phyloP scores from a whole-genome alignment of 2,797 vertebrate genomes.

The Etheostoma nigrum region DNA sequence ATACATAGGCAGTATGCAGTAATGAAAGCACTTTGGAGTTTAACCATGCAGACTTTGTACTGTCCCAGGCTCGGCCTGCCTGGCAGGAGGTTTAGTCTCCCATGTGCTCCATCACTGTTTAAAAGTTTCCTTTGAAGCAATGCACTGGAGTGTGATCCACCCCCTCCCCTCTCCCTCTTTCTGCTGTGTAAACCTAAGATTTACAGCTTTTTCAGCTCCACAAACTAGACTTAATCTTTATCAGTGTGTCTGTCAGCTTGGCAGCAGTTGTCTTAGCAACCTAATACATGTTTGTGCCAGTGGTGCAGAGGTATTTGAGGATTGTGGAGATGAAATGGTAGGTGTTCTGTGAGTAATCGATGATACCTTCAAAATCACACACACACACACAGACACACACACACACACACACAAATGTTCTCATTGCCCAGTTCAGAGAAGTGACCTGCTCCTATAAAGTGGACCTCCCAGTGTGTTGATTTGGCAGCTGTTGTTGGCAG shows the following conservation, averaged over 20 bases:
- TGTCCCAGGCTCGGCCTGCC: constrained; percentile 19
- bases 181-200: constrained; percentile 63
- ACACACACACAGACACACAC: not conserved
- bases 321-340: constrained; percentile 29
- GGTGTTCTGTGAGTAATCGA: constrained; percentile 21
- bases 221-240: constrained; percentile 55
- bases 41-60: constrained; percentile 16
- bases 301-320: constrained; percentile 38
- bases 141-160: constrained; percentile 67
- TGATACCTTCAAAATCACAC: not conserved
- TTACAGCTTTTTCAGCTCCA: constrained; percentile 60
- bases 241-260: constrained; percentile 48
- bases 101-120: constrained; percentile 66
- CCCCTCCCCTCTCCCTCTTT: constrained; percentile 14
- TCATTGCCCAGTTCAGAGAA: constrained; percentile 63
- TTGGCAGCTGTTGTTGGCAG: constrained; percentile 74
- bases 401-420: constrained; percentile 34
- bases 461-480: constrained; percentile 66
- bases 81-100: constrained; percentile 42
- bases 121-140: constrained; percentile 75
- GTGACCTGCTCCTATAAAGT: constrained; percentile 60
- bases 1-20: not conserved
- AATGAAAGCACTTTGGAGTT: constrained; percentile 2
- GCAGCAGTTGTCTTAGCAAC: constrained; percentile 29
- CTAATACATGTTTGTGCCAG: constrained; percentile 28